Base-by-base conservation (phyloP, 2,113 vertebrate species). In the Saimiri boliviensis region DNA sequence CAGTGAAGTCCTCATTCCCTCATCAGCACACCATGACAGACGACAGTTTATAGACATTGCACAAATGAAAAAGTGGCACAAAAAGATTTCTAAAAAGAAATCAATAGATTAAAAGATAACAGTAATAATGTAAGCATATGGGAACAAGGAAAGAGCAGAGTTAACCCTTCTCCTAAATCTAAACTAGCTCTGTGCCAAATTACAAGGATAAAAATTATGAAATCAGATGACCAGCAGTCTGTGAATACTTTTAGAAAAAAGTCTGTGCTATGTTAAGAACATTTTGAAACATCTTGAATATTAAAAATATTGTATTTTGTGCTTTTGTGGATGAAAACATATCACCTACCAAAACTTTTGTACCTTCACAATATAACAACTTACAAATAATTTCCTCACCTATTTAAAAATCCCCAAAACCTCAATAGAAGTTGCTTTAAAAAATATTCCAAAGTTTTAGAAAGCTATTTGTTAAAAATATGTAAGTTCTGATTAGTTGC, bases 281-380 rank as follows among this genome's bases (percentile, higher is more conserved):
- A 52, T 70, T 66, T 68, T 96, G 73, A 42, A 74, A 73, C n/a
- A 47, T 47, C 45, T 32, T 77, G 42, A 77, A 32, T 14, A 4
- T 63, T 49, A 89, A 10, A 84, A 86, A 92, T 35, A 25, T n/a
- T 82, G 47, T 42, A 25, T 79, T 89, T 74, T 94, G 74, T 77
- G 81, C 81, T 97, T 94, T 94, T 83, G n/a, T 70, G 27, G n/a
- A 23, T 94, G n/a, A 94, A 89, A 86, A 47, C 30, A 25, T 42
- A 66, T 13, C 17, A 58, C 14, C 35, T 91, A 85, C 47, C 79
- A 63, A 90, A 95, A 79, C 40, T 17, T 54, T 63, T 23, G 0
- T 23, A 82, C 42, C 58, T 70, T 79, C 35, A 73, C 20, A 91
- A 90, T 54, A 42, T 76, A 83, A 76, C 54, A 76, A 77, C 35